Evolutionary conservation across 2,797 vertebrate species (phyloP), one percentile per base, ranked within the genome.

Genomic region (Falco rusticolus): DNA sequence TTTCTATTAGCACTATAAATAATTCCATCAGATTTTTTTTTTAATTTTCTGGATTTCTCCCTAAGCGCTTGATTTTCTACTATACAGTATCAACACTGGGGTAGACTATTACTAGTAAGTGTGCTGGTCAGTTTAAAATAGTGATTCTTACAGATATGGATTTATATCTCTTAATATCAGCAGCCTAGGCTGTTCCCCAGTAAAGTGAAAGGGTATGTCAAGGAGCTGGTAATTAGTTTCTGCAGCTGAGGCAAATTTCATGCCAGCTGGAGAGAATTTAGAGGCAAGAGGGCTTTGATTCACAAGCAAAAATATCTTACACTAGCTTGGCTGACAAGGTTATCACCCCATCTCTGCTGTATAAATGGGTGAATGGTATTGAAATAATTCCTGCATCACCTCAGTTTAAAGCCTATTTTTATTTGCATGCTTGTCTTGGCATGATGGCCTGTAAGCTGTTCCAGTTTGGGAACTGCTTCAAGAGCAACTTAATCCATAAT

Each of bases 171-270:
- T 72, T 91, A 80, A 68, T 34, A 85, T 64, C 69, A 81, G 51
- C 68, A 84, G 37, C 69, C 29, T 79, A 65, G 64, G 59, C 50
- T 79, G 10, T 71, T 91, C 63, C 39, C 37, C 45, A 60, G 66
- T 69, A 69, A 75, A 96, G 53, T 26, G 50, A 91, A 89, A 85
- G 84, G 65, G 33, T 63, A 88, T 59, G 75, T 85, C 86, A 95
- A 84, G 65, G 77, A 94, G 66, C 81, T 90, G 50, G 68, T 90
- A 93, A 95, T 94, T 95, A 94, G 69, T 79, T 90, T 54, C 66
- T 91, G 80, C 93, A 91, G 85, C 96, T 95, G 87, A 94, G 89
- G 72, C 87, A 56, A 94, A 81, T 94, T 95, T 94, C 72, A 81
- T 90, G 91, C 80, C 93, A 95, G 89, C 85, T 95, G 88, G 77